Percentiles rank a stretch among this genome's conserved stretches.
Evolutionary conservation across 2,113 vertebrate species (phyloP).

Genomic region (Balaeniceps rex): DNA sequence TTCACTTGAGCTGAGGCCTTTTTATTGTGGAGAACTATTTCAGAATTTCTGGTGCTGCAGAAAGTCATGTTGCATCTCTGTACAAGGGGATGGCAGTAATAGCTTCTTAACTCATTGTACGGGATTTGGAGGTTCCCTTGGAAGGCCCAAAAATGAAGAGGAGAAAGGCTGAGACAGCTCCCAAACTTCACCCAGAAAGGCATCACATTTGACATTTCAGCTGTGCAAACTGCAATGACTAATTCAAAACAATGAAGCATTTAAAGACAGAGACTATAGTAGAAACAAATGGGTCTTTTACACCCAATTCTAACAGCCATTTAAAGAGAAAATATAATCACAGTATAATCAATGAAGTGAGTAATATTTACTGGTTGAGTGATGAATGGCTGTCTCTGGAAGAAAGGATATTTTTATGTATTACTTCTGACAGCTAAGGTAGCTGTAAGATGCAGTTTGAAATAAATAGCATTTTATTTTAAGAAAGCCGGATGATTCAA

Average conservation of each 20-base stretch:
- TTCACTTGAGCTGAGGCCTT: background rate
- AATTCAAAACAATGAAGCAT: constrained; percentile 58
- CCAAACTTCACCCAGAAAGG: background rate
- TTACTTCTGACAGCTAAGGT: constrained; percentile 54
- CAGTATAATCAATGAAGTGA: constrained; percentile 55
- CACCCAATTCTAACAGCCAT: constrained; percentile 57
- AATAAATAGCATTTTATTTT: constrained; percentile 61
- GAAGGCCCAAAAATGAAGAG: background rate
- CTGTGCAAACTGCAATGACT: constrained; percentile 24
- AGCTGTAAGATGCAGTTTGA: constrained; percentile 20
- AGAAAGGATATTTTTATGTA: constrained; percentile 54
- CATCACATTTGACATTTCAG: background rate
- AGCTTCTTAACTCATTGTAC: background rate
- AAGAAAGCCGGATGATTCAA: constrained; percentile 18
- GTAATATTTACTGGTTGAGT: constrained; percentile 65
- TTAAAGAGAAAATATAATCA: constrained; percentile 72
- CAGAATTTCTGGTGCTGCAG: background rate
- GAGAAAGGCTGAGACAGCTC: background rate
- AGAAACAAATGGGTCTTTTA: constrained; percentile 61
- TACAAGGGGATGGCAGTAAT: background rate
- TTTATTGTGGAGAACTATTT: background rate
- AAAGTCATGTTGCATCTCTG: background rate
- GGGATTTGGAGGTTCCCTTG: background rate
- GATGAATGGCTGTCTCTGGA: constrained; percentile 28
- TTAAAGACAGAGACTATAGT: constrained; percentile 41